phyloP scores from a whole-genome alignment of 2,113 vertebrate genomes.

The Circaetus gallicus region DNA sequence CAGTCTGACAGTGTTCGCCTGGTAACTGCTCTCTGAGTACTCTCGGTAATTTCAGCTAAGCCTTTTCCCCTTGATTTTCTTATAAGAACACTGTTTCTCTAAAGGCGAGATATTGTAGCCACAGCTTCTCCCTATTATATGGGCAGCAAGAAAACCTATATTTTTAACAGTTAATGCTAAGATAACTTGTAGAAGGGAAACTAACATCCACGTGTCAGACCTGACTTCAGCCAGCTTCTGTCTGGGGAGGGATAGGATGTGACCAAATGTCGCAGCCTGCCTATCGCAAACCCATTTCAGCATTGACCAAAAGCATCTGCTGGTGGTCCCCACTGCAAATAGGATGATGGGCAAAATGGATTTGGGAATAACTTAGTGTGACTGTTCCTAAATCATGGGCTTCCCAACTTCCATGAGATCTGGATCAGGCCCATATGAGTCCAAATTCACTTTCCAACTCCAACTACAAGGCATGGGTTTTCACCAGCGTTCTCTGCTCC shows the following conservation, averaged over 20 bases:
- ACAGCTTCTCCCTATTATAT: not conserved
- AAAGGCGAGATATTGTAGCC: not conserved
- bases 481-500: not conserved
- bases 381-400: not conserved
- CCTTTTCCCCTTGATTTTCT: not conserved
- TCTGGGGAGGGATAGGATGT: not conserved
- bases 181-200: not conserved
- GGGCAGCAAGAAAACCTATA: not conserved
- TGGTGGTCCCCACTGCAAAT: not conserved
- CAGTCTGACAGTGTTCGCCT: not conserved
- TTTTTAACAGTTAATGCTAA: not conserved
- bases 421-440: not conserved
- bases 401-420: not conserved
- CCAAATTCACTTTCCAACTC: not conserved
- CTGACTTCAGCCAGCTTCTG: not conserved
- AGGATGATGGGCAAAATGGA: not conserved
- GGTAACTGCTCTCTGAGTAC: not conserved
- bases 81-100: not conserved
- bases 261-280: not conserved
- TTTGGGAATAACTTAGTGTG: not conserved
- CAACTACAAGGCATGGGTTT: not conserved
- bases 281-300: not conserved
- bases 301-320: not conserved
- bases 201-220: not conserved
- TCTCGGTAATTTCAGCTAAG: not conserved